Base-by-base conservation (phyloP, 2,113 vertebrate species). In the Ifrita kowaldi region DNA sequence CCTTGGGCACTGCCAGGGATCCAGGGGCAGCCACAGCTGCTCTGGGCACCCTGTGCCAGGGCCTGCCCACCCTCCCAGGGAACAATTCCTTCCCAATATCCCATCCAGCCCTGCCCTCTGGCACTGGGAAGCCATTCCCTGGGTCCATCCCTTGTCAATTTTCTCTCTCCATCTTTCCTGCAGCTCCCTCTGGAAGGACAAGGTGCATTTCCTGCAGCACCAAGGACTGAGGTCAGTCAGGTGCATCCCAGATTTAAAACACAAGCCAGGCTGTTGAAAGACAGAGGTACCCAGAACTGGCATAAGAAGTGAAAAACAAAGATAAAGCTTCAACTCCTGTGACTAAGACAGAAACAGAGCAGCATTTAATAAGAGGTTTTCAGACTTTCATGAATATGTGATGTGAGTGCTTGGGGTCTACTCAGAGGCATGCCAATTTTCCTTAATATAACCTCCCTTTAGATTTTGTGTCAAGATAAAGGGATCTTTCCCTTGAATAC, bases 131-230 rank as follows among this genome's bases (percentile, higher is more conserved):
- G 42, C 32, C 42, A 64, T 71, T 64, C 65, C 16, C 60, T n/a
- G 28, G 0, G 0, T 55, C 28, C n/a, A 35, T 0, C 17, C 42
- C 26, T 49, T 35, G 26, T 0, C 3, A 22, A 1, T 21, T 15
- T 2, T 56, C 21, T 49, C 30, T 55, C 20, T 79, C 20, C 56
- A 35, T 10, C 14, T 41, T 30, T 63, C 24, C 30, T 79, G 20
- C 2, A 33, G 24, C 30, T 70, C 30, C n/a, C 30, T 35, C 11
- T 71, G 20, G 16, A 63, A 87, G 26, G 10, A 46, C 27, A 49
- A 83, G 13, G 11, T 44, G 21, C 19, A 53, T 50, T 65, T 79
- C 15, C 74, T 62, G 17, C 71, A 90, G 37, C 46, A 77, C 20
- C 59, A 78, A 33, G 41, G 26, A 41, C 52, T 35, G 26, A 67